phyloP scores from a whole-genome alignment of 1,140 invertebrate genomes.

The Pseudobourletiella spinata region DNA sequence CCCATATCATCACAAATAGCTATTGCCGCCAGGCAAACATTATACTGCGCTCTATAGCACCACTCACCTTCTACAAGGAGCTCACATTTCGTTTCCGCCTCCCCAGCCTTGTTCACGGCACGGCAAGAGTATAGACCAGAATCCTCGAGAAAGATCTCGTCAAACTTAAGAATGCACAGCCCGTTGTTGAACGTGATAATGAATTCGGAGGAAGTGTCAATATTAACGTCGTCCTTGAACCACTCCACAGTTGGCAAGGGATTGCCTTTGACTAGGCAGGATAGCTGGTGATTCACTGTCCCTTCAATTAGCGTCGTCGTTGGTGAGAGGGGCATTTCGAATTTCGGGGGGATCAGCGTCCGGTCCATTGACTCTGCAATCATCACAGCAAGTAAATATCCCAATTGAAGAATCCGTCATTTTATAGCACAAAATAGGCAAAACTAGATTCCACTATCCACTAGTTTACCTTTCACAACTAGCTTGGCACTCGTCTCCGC shows the following conservation, averaged over 20 bases:
- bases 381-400: too few relatives aligned
- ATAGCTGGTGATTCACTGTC: slow-evolving; percentile 7
- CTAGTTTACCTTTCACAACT: slow-evolving; percentile 54
- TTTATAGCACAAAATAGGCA: too few relatives aligned
- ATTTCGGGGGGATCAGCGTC: not conserved
- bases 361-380: not conserved
- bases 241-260: slow-evolving; percentile 68
- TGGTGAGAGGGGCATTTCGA: slow-evolving; percentile 1
- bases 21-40: too few relatives aligned
- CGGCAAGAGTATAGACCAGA: slow-evolving; percentile 51
- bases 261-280: slow-evolving; percentile 54
- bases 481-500: slow-evolving; percentile 63
- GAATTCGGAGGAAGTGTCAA: slow-evolving; percentile 65
- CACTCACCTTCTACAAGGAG: slow-evolving; percentile 46
- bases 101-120: slow-evolving; percentile 47
- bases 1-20: too few relatives aligned
- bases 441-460: too few relatives aligned
- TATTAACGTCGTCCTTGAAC: slow-evolving; percentile 63
- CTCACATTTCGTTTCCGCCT: slow-evolving; percentile 44
- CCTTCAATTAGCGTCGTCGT: slow-evolving; percentile 2
- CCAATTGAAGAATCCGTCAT: too few relatives aligned
- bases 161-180: slow-evolving; percentile 50
- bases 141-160: slow-evolving; percentile 50
- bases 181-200: slow-evolving; percentile 45
- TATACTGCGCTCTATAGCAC: too few relatives aligned